Base-by-base conservation (phyloP, 2,888 invertebrate species). In the Scaptomyza polygonia region DNA sequence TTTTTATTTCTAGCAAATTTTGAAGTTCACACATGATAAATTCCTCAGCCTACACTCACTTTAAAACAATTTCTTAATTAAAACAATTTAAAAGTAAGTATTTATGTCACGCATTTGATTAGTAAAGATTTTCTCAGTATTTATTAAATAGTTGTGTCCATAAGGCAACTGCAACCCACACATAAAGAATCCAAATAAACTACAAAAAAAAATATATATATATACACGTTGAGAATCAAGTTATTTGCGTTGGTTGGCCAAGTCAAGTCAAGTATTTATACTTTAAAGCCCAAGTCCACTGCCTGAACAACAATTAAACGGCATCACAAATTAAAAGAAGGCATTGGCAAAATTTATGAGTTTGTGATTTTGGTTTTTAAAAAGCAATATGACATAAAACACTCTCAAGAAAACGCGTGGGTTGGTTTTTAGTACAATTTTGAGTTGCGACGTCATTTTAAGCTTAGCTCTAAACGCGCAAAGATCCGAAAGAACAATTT, bases 321-420 rank as follows among this genome's bases (percentile, higher is more conserved):
- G 18, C 42, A 57, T 47, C 42, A 27, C 12, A 36, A 36, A 36
- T n/a, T n/a, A n/a, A 36, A 14, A 54, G 58, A 27, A 14, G 0
- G n/a, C 32, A 48, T 53, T 57, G 43, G 29, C 36, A 51, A 47
- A 59, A 64, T 71, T 81, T 69, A 75, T 62, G 64, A 64, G 57
- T 52, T 66, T 59, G 64, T 55, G 55, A 67, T 76, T 82, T 79
- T 68, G 73, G 68, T 49, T 70, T 52, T 65, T 27, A 53, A 64
- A 74, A 76, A 64, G 5, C 53, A 63, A 71, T 45, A 67, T 62
- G 71, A 58, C 67, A 85, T 81, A 72, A 79, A 82, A 76, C 66
- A 80, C 78, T 70, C 48, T 14, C 12, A 32, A 3, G 32, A 39
- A 57, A 40, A 51, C 57, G 67, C 74, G 86, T 81, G 84, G 81